Evolutionary conservation across 2,797 vertebrate genomes (phyloP).

Genomic region (Catamblyrhynchus diadema): DNA sequence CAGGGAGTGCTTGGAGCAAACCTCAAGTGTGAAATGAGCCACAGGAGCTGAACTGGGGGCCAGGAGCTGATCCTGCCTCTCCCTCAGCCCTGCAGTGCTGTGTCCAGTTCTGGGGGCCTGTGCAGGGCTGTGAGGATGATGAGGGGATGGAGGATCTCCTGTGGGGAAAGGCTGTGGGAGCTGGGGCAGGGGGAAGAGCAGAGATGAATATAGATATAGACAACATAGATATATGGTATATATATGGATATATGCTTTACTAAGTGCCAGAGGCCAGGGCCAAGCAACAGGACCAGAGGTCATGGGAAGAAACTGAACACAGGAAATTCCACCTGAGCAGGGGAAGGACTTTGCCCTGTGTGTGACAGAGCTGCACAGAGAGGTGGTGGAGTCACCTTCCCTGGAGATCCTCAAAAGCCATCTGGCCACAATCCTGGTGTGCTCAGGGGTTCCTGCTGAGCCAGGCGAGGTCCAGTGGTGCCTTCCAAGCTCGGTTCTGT

Average conservation of each 20-base stretch:
- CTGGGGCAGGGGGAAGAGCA: neutral
- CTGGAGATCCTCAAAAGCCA: neutral
- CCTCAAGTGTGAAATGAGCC: fast-evolving
- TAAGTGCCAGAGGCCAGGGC: neutral
- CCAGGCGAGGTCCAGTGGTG: neutral
- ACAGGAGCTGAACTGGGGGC: neutral
- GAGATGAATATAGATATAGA: no score
- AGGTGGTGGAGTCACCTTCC: fast-evolving
- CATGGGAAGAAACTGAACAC: neutral
- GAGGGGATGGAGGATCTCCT: neutral
- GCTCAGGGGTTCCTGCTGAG: neutral
- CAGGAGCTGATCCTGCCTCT: neutral
- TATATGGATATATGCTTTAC: neutral
- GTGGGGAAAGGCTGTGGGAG: neutral
- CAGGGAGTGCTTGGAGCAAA: neutral
- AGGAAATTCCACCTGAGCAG: neutral
- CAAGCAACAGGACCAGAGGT: neutral
- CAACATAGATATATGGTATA: neutral
- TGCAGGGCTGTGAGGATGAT: neutral
- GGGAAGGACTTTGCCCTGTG: neutral
- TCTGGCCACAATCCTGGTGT: fast-evolving
- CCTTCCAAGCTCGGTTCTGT: neutral
- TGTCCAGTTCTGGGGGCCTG: neutral
- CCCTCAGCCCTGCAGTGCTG: neutral
- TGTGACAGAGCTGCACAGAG: fast-evolving